Percentiles rank a stretch among this genome's conserved stretches.
Conservation (phyloP, 2,888 invertebrate species). For the Adelognathus sp. region DNA sequence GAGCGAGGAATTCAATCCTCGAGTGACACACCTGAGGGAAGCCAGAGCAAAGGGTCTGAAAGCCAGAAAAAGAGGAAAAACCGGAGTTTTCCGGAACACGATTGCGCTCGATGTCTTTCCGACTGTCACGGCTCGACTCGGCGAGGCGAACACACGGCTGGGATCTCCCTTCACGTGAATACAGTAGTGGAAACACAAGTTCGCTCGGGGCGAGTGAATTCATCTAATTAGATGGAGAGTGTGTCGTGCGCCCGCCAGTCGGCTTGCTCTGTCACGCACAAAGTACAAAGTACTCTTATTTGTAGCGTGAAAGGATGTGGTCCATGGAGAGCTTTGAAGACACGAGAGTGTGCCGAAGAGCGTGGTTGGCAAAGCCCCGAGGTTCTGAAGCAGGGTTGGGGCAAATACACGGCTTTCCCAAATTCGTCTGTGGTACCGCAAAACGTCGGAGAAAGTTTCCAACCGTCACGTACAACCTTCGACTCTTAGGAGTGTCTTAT, state of each 20-base stretch:
- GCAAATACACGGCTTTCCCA: neutral
- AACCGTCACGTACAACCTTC: slow-evolving; percentile 6
- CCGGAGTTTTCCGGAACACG: neutral
- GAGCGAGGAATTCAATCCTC: neutral
- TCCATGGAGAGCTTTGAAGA: neutral
- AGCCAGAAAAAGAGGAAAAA: neutral
- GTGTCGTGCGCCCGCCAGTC: neutral
- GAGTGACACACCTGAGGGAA: neutral
- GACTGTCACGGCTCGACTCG: neutral
- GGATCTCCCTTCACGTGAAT: slow-evolving; percentile 6
- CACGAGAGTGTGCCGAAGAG: neutral
- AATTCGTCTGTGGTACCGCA: neutral
- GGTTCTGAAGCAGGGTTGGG: neutral
- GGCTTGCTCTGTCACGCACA: neutral
- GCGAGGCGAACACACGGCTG: neutral
- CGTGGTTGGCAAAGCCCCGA: neutral
- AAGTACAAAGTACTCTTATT: neutral
- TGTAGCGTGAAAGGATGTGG: neutral
- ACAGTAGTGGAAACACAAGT: slow-evolving; percentile 10
- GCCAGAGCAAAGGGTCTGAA: neutral
- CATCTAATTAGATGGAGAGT: slow-evolving; percentile 28
- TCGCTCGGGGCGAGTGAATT: slow-evolving; percentile 11
- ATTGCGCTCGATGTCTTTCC: slow-evolving; percentile 6
- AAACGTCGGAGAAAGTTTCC: neutral
- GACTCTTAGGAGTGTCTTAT: neutral